phyloP scores from a whole-genome alignment of 1,140 invertebrate species.

The Artemia franciscana region DNA sequence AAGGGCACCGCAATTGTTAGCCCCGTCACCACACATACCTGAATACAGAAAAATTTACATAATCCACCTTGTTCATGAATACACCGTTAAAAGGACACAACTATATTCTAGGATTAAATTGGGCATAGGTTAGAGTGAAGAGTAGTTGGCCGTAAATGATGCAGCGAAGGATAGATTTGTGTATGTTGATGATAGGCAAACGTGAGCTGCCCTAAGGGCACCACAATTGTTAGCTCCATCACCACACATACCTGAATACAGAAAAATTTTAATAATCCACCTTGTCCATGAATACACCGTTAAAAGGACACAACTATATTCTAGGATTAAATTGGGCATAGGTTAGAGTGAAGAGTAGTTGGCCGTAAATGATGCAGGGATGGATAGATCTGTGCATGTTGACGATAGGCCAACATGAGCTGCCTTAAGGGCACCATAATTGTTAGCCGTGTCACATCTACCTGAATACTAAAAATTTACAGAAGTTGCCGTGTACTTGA shows the following conservation, averaged over 20 bases:
- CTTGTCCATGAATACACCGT: slow-evolving; percentile 37
- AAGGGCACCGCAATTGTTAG: slow-evolving; percentile 32
- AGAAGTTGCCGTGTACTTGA: slow-evolving; percentile 36
- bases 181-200: slow-evolving; percentile 26
- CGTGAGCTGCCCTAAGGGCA: slow-evolving; percentile 27
- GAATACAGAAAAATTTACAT: too few species aligned
- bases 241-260: slow-evolving; percentile 33
- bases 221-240: slow-evolving; percentile 37
- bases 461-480: too few species aligned
- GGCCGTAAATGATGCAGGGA: slow-evolving; percentile 34
- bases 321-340: slow-evolving; percentile 26
- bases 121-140: slow-evolving; percentile 29
- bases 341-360: slow-evolving; percentile 27
- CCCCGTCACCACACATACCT: slow-evolving; percentile 35
- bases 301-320: slow-evolving; percentile 29
- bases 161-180: slow-evolving; percentile 32
- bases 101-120: slow-evolving; percentile 28
- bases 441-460: slow-evolving; percentile 38
- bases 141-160: slow-evolving; percentile 30
- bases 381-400: slow-evolving; percentile 28
- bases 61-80: slow-evolving; percentile 35
- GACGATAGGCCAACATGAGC: slow-evolving; percentile 28
- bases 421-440: slow-evolving; percentile 29
- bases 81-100: slow-evolving; percentile 30
- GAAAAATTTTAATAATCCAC: too few species aligned